Percentiles rank a stretch among this genome's conserved stretches.
phyloP scores from a whole-genome alignment of 2,888 invertebrate genomes.

The Drosophila greeni region DNA sequence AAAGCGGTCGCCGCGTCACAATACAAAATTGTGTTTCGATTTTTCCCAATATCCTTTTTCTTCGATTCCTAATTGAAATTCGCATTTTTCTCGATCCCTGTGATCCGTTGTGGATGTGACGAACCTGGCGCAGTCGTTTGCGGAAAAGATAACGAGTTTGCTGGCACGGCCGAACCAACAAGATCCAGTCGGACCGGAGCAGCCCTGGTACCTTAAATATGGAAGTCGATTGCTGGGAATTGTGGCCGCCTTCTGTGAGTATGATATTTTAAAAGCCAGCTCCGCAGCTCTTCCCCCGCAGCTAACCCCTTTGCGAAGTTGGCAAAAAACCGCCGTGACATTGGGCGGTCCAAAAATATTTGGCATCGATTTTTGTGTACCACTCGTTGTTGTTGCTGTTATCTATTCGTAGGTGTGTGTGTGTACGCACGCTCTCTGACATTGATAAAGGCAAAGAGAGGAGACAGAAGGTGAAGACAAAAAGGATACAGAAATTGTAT shows the following conservation, averaged over 20 bases:
- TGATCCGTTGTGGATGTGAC: constrained; percentile 10
- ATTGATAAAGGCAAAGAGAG: constrained; percentile 67
- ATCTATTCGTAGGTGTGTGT: constrained; percentile 49
- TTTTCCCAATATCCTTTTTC: constrained; percentile 25
- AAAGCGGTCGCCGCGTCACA: constrained; percentile 64
- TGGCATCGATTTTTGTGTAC: constrained; percentile 75
- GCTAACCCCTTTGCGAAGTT: constrained; percentile 4
- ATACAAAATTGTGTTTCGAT: constrained; percentile 42
- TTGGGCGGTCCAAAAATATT: constrained; percentile 43
- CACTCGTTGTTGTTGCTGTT: constrained; percentile 58
- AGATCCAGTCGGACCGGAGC: constrained; percentile 87
- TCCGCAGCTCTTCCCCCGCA: background rate
- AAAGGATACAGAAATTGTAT: constrained; percentile 67
- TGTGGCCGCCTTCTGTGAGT: constrained; percentile 90
- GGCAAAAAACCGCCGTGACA: constrained; percentile 32
- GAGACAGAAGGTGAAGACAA: constrained; percentile 22
- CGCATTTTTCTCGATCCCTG: constrained; percentile 25
- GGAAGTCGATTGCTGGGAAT: constrained; percentile 90
- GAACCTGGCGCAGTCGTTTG: constrained; percentile 79
- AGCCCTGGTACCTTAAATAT: constrained; percentile 94
- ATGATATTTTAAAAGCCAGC: constrained; percentile 7
- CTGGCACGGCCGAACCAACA: constrained; percentile 87
- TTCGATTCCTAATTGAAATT: constrained; percentile 26
- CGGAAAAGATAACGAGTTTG: constrained; percentile 88
- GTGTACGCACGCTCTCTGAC: constrained; percentile 59